Base-by-base conservation (phyloP, 2,888 invertebrate species). In the Polydesmus complanatus region DNA sequence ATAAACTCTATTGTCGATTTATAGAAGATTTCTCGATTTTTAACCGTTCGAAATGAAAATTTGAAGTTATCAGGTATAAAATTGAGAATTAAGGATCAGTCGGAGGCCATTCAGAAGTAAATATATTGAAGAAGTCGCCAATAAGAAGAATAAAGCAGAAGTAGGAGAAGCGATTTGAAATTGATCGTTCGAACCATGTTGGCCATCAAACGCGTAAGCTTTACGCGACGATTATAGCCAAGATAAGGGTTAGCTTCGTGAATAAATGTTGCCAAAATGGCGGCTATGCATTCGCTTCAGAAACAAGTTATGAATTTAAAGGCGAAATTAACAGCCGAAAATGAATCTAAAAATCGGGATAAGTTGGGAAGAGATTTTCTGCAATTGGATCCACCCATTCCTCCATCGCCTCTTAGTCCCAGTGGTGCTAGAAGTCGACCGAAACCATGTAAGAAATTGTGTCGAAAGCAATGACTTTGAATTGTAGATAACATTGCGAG, bases 251-350 rank as follows among this genome's bases (percentile, higher is more conserved):
- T 37, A 8, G 14, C 37, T 8, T 8, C 14, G 8, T 8, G 5
- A 37, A 37, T 37, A 37, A 37, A 37, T 37, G 37, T 5, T 37
- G 37, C 8, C n/a, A 60, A 60, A 54, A 60, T 60, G 60, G 60
- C 60, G 48, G 48, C 60, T 22, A 54, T 60, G 26, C 22, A 54
- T 26, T 60, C 60, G 54, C 52, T 54, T 25, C 60, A 60, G 18
- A 60, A 60, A 22, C 54, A 60, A 60, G 54, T 60, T 19, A 23
- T 25, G 37, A 60, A 48, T 60, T 27, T 60, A 47, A 22, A 54
- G 21, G 60, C 27, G 37, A 60, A 48, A 54, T 60, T 60, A 48
- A 3, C 18, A 14, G 54, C 37, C 14, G 60, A 60, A 48, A 60
- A 60, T 48, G 60, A 60, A 54, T 54, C 54, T 26, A 21, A 26